Evolutionary conservation across 2,888 invertebrate genomes (phyloP).

Genomic region (Amphipyra berbera): DNA sequence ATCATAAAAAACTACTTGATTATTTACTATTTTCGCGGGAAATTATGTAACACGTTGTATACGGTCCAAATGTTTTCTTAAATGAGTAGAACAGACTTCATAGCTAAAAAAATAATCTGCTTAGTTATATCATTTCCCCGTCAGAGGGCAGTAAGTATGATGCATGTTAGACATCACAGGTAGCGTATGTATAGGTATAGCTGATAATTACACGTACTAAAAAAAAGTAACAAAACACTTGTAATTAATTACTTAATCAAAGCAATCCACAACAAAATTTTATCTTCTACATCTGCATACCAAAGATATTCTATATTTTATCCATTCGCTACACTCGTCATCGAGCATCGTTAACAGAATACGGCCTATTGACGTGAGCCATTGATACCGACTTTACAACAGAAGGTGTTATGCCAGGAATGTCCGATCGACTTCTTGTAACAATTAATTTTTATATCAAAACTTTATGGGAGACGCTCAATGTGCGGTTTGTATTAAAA

Average conservation of each 20-base stretch:
- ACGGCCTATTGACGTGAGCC: conserved; percentile 32
- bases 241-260: conserved; percentile 22
- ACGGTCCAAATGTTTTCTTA: too few relatives aligned
- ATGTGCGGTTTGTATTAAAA: conserved; percentile 22
- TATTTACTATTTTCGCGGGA: too few relatives aligned
- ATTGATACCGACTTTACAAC: conserved; percentile 33
- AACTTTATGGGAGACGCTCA: conserved; percentile 25
- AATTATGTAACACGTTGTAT: too few relatives aligned
- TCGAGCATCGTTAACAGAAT: conserved; percentile 43
- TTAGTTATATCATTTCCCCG: too few relatives aligned
- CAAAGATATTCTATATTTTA: conserved; percentile 22
- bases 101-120: too few relatives aligned
- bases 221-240: not conserved
- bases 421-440: conserved; percentile 48
- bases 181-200: too few relatives aligned
- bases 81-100: too few relatives aligned
- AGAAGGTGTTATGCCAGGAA: conserved; percentile 49
- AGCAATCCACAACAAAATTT: conserved; percentile 16
- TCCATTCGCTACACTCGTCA: conserved; percentile 49
- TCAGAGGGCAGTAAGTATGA: too few relatives aligned
- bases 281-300: conserved; percentile 22
- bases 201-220: too few relatives aligned
- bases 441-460: conserved; percentile 48
- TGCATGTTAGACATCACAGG: too few relatives aligned
- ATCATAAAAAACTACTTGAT: too few relatives aligned